phyloP scores from a whole-genome alignment of 2,888 invertebrate species.

The Fragum fragum region DNA sequence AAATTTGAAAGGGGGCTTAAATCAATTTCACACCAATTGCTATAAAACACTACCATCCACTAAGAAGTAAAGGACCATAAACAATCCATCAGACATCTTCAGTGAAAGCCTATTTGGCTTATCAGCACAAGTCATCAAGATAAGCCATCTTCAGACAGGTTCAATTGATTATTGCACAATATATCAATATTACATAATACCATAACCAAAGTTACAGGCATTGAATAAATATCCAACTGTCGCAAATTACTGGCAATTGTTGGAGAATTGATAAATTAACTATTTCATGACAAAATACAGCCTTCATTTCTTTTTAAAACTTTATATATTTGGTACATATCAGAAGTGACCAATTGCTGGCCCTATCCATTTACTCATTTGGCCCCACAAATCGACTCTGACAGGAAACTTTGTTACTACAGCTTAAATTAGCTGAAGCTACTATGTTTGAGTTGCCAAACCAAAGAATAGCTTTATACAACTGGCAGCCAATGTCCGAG shows the following conservation, averaged over 20 bases:
- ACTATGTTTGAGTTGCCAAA: no score
- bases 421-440: no score
- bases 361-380: no score
- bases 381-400: no score
- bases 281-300: no score
- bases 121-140: conserved; percentile 1
- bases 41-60: not conserved
- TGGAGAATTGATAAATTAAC: no score
- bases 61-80: not conserved
- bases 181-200: not conserved
- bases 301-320: not conserved
- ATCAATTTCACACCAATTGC: not conserved
- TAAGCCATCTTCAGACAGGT: conserved; percentile 9
- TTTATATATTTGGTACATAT: not conserved
- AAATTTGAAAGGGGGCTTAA: not conserved
- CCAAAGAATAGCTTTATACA: no score
- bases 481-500: no score
- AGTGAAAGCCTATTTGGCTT: not conserved
- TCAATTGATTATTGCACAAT: not conserved
- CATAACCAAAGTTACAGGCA: not conserved
- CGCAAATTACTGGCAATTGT: not conserved
- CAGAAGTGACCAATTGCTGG: not conserved
- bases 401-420: no score
- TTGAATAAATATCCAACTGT: not conserved
- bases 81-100: conserved; percentile 2